phyloP scores from a whole-genome alignment of 2,113 vertebrate genomes.

The Pseudopipra pipra region DNA sequence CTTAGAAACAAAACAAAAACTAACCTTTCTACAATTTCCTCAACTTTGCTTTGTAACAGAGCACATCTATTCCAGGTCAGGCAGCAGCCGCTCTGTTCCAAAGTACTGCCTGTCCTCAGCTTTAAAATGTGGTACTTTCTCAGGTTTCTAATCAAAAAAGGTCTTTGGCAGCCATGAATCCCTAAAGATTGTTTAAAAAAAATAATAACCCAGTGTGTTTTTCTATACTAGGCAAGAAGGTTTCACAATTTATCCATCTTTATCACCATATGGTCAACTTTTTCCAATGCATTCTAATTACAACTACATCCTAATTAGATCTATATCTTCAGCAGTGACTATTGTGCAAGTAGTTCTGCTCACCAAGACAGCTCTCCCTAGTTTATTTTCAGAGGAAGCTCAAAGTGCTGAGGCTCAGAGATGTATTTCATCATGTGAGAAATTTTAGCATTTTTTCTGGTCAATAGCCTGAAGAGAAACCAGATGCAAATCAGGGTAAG shows the following conservation, averaged over 20 bases:
- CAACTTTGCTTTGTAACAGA: not conserved
- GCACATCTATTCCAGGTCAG: not conserved
- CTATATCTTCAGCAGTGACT: not conserved
- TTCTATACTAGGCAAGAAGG: not conserved
- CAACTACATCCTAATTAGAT: not conserved
- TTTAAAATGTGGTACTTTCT: not conserved
- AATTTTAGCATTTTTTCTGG: not conserved
- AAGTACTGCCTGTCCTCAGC: not conserved
- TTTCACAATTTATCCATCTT: not conserved
- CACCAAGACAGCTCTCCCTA: not conserved
- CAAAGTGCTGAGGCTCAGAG: not conserved
- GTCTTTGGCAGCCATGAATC: not conserved
- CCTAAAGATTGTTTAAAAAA: not conserved
- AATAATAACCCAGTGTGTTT: not conserved
- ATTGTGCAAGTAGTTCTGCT: not conserved
- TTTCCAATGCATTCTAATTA: conserved; percentile 22
- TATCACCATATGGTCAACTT: conserved; percentile 46
- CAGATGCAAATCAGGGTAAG: not conserved
- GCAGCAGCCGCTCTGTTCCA: not conserved
- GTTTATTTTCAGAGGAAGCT: not conserved
- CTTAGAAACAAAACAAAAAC: not conserved
- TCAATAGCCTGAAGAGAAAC: not conserved
- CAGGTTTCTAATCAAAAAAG: not conserved
- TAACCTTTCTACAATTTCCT: not conserved
- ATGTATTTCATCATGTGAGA: not conserved